Base-by-base conservation (phyloP, 2,797 vertebrate species). In the Gobionotothen gibberifrons region DNA sequence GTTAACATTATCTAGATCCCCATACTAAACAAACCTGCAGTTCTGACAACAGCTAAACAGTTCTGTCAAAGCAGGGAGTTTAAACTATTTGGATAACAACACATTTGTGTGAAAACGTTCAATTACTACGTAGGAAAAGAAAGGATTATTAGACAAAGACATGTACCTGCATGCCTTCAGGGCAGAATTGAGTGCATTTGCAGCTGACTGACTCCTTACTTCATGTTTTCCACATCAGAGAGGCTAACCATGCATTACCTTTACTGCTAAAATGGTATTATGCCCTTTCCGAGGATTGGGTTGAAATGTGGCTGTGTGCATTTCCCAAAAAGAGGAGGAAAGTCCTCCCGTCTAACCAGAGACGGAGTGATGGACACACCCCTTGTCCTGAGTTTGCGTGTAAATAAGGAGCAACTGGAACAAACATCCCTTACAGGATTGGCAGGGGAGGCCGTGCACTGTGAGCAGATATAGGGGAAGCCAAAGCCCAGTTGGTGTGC, bases 401-500 rank as follows among this genome's bases (percentile, higher is more conserved):
- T 73, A 78, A 82, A 85, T 58, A 64, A 66, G 39, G 39, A 67
- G 17, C 84, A 76, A 75, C 66, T 83, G 78, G 51, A 74, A 77
- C 76, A 87, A 81, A 87, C 71, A 78, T 73, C 74, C 57, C 48
- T 15, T 52, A 1, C 57, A 49, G 54, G 66, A 74, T 8, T 29
- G 60, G 43, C 36, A 36, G 36, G 66, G 19, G 69, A 44, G 32
- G 29, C 1, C 5, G 36, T 15, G 4, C 15, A 48, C 56, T 49
- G n/a, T 40, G 55, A 61, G 42, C 76, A 70, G 69, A 82, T 70
- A 69, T 19, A 77, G 61, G 46, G 78, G 74, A 79, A 11, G 26
- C 39, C 83, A 48, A 52, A 49, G 79, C 52, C 75, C 85, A 89
- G 87, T 71, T 86, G 82, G 78, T 84, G 82, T 71, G 49, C 58